Base-by-base conservation (phyloP, 2,797 vertebrate genomes). In the Esox lucius region DNA sequence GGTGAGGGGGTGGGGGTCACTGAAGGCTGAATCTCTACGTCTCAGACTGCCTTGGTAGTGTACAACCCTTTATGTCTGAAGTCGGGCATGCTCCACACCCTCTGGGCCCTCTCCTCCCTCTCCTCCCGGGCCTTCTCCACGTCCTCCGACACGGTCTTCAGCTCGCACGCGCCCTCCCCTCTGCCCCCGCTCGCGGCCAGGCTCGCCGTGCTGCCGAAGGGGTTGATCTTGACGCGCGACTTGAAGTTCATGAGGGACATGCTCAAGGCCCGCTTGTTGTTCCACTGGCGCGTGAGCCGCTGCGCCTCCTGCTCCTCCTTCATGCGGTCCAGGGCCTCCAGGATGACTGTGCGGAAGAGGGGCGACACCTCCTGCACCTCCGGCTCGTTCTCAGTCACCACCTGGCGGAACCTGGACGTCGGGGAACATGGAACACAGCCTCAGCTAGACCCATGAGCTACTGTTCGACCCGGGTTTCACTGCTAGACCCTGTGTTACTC, bases 31-130 rank as follows among this genome's bases (percentile, higher is more conserved):
- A 68, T 48, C 26, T 70, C 26, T 51, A 19, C 16, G 46, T 46
- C 17, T 92, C 84, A 93, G 71, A 84, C 87, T 0, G 90, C 81
- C 66, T 85, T 88, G 5, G 84, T 59, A 59, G 53, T 87, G 74
- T 75, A 81, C 2, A 77, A 46, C 71, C 88, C 89, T 80, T 94
- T 93, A 81, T 91, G 89, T 80, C 91, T 92, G 84, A 98, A 97
- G 80, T 99, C 96, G 0, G 97, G 97, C 95, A 98, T 92, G 93
- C 97, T 99, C 96, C 97, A 97, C 75, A 95, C 88, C 67, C 96
- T 94, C 59, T 93, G 94, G 0, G 87, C 84, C 26, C 97, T 97
- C 75, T 95, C 88, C 67, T 96, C 94, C 26, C 92, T 81, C 42
- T 85, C 53, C n/a, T n/a, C 82, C 73, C 68, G 80, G 49, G 90